Base-by-base conservation (phyloP, 2,113 vertebrate genomes). In the Chrysochloris asiatica region DNA sequence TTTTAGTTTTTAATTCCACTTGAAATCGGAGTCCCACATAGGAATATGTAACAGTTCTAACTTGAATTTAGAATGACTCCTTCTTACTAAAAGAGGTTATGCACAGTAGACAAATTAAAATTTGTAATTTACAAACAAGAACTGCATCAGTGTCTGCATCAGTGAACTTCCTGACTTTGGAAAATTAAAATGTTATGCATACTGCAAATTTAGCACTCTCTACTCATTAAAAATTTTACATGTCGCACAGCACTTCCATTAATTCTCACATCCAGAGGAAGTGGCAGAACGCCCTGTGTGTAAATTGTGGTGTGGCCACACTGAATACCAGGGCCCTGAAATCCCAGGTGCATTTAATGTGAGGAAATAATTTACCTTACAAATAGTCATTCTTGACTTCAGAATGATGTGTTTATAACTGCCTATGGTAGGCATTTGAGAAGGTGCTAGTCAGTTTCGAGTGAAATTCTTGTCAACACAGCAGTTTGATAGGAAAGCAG, bases 181-280 rank as follows among this genome's bases (percentile, higher is more conserved):
- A 81, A 96, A 93, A 96, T 88, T 81, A 92, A 94, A 96, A 92
- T 79, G 59, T 77, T 95, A 38, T 50, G 72, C 80, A 81, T 83
- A 81, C 93, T 92, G 88, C 90, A 94, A 93, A 84, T 65, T 94
- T 93, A 93, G 91, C 93, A 83, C 87, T 96, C 95, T 76, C 47
- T 78, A 38, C 86, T 91, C 92, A 93, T 96, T 94, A 96, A 96
- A 90, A 86, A 69, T 87, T 92, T 54, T 86, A 41, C 83, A 81
- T 47, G 59, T 88, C 88, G 84, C 88, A 81, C 0, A 26, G 61
- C 48, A 41, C 36, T 89, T 90, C 83, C 72, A 59, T 89, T 90
- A 54, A 82, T 94, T 93, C 59, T 93, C 88, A 63, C 52, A 8
- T 83, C 6, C 52, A 81, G 56, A 88, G 85, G 85, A 93, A 94